A percentile compares a stretch with the other conserved stretches of the same genome.
Evolutionary conservation across 2,797 vertebrate species (phyloP).

Genomic region (Platyrinchus mystaceus): DNA sequence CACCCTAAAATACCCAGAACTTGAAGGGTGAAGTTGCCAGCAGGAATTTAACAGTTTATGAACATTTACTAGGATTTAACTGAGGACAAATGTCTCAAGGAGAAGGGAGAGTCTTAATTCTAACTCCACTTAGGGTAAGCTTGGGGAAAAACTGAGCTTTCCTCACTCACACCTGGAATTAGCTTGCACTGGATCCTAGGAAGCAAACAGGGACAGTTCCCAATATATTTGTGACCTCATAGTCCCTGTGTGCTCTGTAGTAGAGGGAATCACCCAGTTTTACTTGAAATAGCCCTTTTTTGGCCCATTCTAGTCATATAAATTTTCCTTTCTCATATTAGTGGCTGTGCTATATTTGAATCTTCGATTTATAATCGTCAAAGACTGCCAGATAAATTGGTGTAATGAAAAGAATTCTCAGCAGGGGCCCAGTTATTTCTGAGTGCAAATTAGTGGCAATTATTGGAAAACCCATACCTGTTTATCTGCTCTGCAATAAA

Average conservation of each 20-base stretch:
- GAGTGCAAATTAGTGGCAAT: background rate
- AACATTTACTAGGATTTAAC: background rate
- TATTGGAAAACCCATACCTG: background rate
- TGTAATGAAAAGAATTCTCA: background rate
- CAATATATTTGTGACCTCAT: background rate
- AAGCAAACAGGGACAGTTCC: background rate
- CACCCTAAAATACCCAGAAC: rapidly evolving
- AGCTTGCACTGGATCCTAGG: background rate
- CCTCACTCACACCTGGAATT: background rate
- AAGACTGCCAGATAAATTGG: background rate
- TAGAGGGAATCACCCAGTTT: background rate
- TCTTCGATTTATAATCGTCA: background rate
- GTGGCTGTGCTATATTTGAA: background rate
- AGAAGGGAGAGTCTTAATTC: background rate
- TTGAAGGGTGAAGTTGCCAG: rapidly evolving
- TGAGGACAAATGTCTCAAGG: background rate
- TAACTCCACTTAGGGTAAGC: background rate
- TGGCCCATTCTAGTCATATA: background rate
- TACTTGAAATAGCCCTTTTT: background rate
- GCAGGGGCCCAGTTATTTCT: background rate
- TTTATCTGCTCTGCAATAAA: background rate
- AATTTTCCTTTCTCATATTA: background rate
- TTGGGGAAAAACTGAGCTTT: background rate
- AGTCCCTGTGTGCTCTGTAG: too few relatives aligned
- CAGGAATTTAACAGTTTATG: background rate